These are phyloP conservation scores for Tiphia femorata DNA, from an alignment of 2,888 invertebrate species.

Conservation along the genomic window DNA sequence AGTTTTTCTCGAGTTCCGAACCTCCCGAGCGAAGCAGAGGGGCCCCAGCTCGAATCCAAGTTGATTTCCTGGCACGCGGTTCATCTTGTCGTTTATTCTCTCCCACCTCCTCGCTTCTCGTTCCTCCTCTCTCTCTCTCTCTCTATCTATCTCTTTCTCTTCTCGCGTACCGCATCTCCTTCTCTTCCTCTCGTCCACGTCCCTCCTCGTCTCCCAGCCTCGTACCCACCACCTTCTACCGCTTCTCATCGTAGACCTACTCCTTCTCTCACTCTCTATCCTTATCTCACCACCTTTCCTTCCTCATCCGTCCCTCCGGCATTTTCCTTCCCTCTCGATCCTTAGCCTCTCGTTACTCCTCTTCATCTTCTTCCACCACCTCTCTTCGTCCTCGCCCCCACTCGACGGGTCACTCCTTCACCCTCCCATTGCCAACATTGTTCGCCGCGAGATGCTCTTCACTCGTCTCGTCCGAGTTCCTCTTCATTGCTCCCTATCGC, in stretches of 20 bases:
- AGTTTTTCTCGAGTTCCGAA: constrained; percentile 65
- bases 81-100: constrained; percentile 52
- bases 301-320: constrained; percentile 16
- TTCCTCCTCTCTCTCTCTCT: constrained; percentile 25
- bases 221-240: constrained; percentile 20
- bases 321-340: constrained; percentile 8
- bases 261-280: constrained; percentile 16
- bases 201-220: constrained; percentile 18
- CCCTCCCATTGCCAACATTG: constrained; percentile 11
- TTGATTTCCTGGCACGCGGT: constrained; percentile 67
- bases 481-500: constrained; percentile 42
- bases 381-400: constrained; percentile 18
- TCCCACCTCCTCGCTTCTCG: constrained; percentile 10
- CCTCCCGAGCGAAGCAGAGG: constrained; percentile 46
- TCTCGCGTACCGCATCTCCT: too few relatives aligned
- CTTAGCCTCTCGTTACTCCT: not conserved
- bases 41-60: constrained; percentile 58
- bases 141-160: constrained; percentile 18
- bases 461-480: constrained; percentile 14
- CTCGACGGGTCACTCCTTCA: constrained; percentile 12
- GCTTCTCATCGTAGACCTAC: constrained; percentile 13
- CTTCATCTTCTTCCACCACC: constrained; percentile 1
- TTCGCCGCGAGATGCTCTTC: constrained; percentile 1
- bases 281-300: constrained; percentile 9
- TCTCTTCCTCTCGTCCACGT: constrained; percentile 6